Evolutionary conservation across 1,140 invertebrate genomes (phyloP), one percentile per base, ranked within the genome.

Genomic region (Drosophila bocki): DNA sequence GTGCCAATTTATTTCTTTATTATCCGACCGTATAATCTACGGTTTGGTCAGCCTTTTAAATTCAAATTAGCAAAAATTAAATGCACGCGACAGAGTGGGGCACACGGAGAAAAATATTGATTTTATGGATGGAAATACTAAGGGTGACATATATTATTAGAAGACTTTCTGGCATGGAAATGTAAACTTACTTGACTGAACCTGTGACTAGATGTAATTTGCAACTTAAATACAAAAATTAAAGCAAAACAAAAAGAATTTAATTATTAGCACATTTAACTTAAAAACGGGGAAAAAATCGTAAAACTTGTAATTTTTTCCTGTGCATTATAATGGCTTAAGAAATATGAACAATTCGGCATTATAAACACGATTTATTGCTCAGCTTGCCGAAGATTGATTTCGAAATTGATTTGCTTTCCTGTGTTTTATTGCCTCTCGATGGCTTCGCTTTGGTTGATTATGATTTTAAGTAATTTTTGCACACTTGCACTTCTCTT

Each of bases 1-100:
- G 84, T 84, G 84, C 84, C 84, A 85, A 86, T 90, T 90, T 91
- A 91, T 90, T 90, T 91, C 60, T 91, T 82, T 78, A 85, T 90
- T 90, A 90, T 90, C 85, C 75, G 67, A 67, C 67, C 67, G 82
- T 90, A 85, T 72, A 85, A 88, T 88, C 85, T 85, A 82, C 77
- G 82, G 56, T 59, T 88, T 85, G 81, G 67, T 76, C 68, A 86
- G 86, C 69, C 81, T 82, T 90, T 91, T 91, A 90, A 91, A 90
- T 90, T 90, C 71, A 91, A 90, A 90, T 90, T 90, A 90, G 85
- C 78, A 54, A 69, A 53, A 67, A 85, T 88, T 82, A 85, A 86
- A 90, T 90, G 78, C 85, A 90, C 85, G 85, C 78, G 71, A 82
- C 78, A 72, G 64, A 67, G 45, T 50, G 42, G n/a, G 35, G 35